Evolutionary conservation across 2,113 vertebrate genomes (phyloP).

Genomic region (Lucifuga dentata): DNA sequence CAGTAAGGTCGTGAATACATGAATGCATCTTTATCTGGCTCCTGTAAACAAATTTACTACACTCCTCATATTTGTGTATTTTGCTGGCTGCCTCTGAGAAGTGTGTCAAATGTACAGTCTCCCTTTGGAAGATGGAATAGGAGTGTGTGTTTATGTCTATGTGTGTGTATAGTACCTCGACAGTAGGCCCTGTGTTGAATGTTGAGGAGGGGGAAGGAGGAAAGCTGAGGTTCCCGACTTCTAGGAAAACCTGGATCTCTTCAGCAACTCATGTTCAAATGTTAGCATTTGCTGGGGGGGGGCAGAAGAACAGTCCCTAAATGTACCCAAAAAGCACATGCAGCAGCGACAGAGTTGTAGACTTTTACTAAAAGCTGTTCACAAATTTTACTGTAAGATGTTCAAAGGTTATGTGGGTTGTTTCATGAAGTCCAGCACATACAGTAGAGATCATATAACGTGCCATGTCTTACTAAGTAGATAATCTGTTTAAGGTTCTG

Average conservation of each 20-base stretch:
- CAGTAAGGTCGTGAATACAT: conserved; percentile 14
- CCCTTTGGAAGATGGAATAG: background rate
- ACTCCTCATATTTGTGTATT: conserved; percentile 25
- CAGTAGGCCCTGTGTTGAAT: conserved; percentile 30
- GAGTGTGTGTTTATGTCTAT: background rate
- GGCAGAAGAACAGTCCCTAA: background rate
- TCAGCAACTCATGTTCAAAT: conserved; percentile 22
- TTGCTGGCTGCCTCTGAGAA: background rate
- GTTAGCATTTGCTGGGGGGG: conserved; percentile 18
- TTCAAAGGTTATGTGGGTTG: too few relatives aligned
- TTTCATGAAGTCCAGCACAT: too few relatives aligned
- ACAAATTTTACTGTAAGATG: too few relatives aligned
- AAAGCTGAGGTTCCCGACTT: conserved; percentile 40
- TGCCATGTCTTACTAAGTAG: too few relatives aligned
- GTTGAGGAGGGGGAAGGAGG: background rate
- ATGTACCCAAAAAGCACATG: background rate
- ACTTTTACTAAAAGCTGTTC: background rate
- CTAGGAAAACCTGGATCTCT: conserved; percentile 29
- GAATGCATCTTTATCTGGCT: conserved; percentile 28
- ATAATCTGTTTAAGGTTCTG: too few relatives aligned
- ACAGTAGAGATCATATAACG: too few relatives aligned
- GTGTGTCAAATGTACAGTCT: conserved; percentile 4
- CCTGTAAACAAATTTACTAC: conserved; percentile 16
- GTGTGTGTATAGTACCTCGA: conserved; percentile 4
- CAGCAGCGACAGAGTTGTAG: background rate